phyloP scores from a whole-genome alignment of 2,888 invertebrate species.

The Conomelus anceps region DNA sequence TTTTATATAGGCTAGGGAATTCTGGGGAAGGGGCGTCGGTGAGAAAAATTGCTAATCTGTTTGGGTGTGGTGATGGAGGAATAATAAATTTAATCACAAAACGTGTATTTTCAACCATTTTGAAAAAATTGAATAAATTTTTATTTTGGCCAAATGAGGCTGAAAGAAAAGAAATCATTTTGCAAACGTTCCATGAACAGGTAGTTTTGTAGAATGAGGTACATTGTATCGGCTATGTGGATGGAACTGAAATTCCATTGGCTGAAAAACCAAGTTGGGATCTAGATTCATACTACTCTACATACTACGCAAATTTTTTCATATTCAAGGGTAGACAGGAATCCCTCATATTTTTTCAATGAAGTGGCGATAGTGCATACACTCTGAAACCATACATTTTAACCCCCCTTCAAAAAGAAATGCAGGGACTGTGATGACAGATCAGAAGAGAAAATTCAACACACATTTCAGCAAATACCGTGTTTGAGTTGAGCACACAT shows the following conservation, averaged over 20 bases:
- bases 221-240: constrained; percentile 19
- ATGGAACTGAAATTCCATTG: constrained; percentile 19
- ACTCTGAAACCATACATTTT: neutral
- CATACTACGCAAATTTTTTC: constrained; percentile 11
- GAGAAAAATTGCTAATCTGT: no score
- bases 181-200: neutral
- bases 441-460: constrained; percentile 2
- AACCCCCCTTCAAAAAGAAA: constrained; percentile 6
- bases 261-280: constrained; percentile 13
- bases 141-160: neutral
- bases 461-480: constrained; percentile 10
- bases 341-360: neutral
- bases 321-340: neutral
- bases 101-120: neutral
- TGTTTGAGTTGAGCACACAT: constrained; percentile 17
- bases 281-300: constrained; percentile 18
- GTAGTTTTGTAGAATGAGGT: no score
- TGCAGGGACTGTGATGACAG: neutral
- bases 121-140: neutral
- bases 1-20: no score
- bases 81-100: no score
- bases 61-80: no score
- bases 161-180: neutral
- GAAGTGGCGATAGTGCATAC: constrained; percentile 14
- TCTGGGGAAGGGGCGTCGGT: no score